phyloP scores from a whole-genome alignment of 1,140 invertebrate genomes.

The Drosophila kikkawai region DNA sequence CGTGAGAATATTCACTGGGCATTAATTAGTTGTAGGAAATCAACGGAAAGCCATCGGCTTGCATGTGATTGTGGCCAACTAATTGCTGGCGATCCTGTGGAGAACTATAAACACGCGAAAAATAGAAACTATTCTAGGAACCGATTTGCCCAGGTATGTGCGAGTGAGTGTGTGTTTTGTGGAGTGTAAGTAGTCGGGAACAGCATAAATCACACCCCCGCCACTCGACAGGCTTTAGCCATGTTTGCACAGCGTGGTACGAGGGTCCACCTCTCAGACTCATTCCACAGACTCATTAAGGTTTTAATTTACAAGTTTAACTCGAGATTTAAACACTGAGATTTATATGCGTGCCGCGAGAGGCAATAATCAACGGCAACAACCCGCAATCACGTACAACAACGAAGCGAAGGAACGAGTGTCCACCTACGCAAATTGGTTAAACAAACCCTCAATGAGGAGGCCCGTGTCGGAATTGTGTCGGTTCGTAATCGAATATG shows the following conservation, averaged over 20 bases:
- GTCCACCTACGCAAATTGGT: constrained; percentile 73
- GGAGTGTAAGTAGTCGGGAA: constrained; percentile 40
- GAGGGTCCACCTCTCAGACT: background rate
- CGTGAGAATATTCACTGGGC: constrained; percentile 80
- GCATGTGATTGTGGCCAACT: constrained; percentile 60
- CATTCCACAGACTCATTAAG: constrained; percentile 72
- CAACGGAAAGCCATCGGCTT: constrained; percentile 62
- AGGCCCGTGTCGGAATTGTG: constrained; percentile 32
- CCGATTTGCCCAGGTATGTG: constrained; percentile 17
- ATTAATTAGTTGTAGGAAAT: constrained; percentile 75
- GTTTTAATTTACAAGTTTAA: constrained; percentile 81
- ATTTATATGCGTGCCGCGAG: constrained; percentile 71
- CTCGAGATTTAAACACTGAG: constrained; percentile 71
- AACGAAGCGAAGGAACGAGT: constrained; percentile 26
- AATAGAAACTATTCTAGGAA: constrained; percentile 16
- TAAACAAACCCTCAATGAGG: constrained; percentile 55
- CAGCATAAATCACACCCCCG: constrained; percentile 63
- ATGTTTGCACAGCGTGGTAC: constrained; percentile 50
- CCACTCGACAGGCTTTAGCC: constrained; percentile 3
- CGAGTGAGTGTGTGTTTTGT: background rate
- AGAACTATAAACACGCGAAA: constrained; percentile 56
- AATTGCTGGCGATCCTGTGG: constrained; percentile 67
- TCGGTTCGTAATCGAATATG: constrained; percentile 52
- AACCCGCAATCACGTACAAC: constrained; percentile 58
- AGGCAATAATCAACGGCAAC: constrained; percentile 75